Evolutionary conservation across 2,113 vertebrate genomes (phyloP).

Genomic region (Rhinoptilus africanus): DNA sequence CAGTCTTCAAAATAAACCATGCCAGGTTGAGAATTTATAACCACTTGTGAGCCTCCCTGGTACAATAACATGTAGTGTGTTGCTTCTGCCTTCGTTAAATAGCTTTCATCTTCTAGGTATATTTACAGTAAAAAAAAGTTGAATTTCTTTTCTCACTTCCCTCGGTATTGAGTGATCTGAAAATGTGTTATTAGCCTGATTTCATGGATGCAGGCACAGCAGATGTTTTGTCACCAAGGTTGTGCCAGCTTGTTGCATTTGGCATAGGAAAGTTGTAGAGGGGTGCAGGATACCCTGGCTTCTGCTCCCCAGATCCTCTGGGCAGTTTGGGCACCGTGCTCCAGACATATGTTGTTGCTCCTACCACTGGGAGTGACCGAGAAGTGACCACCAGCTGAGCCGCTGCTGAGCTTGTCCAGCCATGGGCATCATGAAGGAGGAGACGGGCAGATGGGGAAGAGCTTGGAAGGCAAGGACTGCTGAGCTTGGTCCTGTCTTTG

Average conservation of each 20-base stretch:
- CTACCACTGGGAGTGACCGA: fast-evolving
- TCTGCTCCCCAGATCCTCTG: not conserved
- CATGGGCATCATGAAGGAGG: fast-evolving
- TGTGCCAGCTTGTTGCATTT: not conserved
- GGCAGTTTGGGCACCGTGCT: not conserved
- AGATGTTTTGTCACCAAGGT: not conserved
- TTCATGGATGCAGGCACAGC: not conserved
- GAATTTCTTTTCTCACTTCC: not conserved
- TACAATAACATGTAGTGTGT: not conserved
- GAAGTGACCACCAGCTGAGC: not conserved
- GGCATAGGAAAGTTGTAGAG: fast-evolving
- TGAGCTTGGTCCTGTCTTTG: not conserved
- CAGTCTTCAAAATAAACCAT: not conserved
- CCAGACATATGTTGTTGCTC: not conserved
- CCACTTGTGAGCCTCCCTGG: not conserved
- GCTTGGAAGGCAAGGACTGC: not conserved
- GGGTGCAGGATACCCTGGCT: not conserved
- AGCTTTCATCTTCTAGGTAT: not conserved
- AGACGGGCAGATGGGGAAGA: not conserved
- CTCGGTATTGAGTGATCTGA: not conserved
- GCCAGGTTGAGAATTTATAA: slow-evolving; percentile 2
- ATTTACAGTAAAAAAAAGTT: not conserved
- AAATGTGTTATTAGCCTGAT: not conserved
- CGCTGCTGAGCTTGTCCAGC: not conserved
- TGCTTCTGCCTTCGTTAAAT: not conserved